These are phyloP conservation scores for Zaprionus ornatus DNA, from an alignment of 1,140 invertebrate genomes.

Conservation along the genomic window DNA sequence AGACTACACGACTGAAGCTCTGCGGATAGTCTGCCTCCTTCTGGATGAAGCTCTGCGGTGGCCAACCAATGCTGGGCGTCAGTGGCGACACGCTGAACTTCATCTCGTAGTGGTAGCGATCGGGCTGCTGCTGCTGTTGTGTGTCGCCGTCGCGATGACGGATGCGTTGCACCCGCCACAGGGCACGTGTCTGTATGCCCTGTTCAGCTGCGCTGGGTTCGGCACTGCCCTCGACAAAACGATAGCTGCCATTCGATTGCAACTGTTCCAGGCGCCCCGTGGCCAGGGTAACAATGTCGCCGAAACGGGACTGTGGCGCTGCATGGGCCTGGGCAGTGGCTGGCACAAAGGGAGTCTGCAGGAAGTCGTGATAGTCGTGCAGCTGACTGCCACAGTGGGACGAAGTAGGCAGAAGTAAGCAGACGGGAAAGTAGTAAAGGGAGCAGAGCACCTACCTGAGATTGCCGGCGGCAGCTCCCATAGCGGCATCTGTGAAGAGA, in stretches of 20 bases:
- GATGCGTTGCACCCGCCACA: constrained; percentile 87
- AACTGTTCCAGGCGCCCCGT: constrained; percentile 86
- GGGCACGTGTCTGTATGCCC: constrained; percentile 84
- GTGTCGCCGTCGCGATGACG: constrained; percentile 85
- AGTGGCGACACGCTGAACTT: constrained; percentile 87
- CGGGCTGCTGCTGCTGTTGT: constrained; percentile 38
- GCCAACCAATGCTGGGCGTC: constrained; percentile 25
- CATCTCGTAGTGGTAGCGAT: constrained; percentile 86
- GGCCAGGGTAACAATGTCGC: constrained; percentile 87
- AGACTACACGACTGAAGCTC: constrained; percentile 63
- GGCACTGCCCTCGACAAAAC: constrained; percentile 85
- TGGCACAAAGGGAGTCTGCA: constrained; percentile 84
- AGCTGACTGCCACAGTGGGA: constrained; percentile 57
- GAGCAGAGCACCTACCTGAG: constrained; percentile 54
- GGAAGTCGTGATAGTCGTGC: constrained; percentile 72
- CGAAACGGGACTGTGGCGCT: constrained; percentile 79
- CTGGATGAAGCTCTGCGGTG: constrained; percentile 72
- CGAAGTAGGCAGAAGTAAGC: neutral
- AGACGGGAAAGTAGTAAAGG: neutral
- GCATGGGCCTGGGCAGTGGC: constrained; percentile 61
- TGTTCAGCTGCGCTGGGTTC: constrained; percentile 3
- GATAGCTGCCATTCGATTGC: constrained; percentile 83
- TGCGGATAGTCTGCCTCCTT: constrained; percentile 78
- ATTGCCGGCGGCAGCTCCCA: constrained; percentile 77
- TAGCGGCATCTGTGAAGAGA: constrained; percentile 82